phyloP scores from a whole-genome alignment of 2,113 vertebrate genomes.

The Pseudonaja textilis region DNA sequence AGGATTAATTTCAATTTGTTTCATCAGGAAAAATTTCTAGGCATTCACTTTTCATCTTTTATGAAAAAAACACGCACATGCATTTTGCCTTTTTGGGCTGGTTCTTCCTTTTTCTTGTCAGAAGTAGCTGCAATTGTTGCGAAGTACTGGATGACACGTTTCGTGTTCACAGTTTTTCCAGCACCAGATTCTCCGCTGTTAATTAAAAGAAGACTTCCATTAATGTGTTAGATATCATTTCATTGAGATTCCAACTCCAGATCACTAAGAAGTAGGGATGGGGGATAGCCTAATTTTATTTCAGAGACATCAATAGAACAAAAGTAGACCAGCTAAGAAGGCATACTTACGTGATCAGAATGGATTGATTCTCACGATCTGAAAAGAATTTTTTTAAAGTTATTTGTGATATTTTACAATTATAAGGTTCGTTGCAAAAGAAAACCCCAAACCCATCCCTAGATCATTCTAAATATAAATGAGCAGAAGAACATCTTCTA shows the following conservation, averaged over 20 bases:
- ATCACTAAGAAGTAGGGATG: background rate
- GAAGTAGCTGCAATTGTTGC: conserved; percentile 70
- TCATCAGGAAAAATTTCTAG: background rate
- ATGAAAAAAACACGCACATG: conserved; percentile 59
- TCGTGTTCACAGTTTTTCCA: conserved; percentile 79
- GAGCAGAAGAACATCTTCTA: background rate
- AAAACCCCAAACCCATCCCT: too few species aligned
- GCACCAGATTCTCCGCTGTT: conserved; percentile 76
- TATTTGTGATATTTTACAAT: background rate
- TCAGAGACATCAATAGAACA: background rate
- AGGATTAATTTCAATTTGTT: background rate
- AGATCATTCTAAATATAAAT: background rate
- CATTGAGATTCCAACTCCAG: background rate
- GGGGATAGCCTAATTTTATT: background rate
- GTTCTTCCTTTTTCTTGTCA: conserved; percentile 65
- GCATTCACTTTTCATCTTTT: background rate
- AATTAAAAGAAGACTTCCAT: conserved; percentile 57
- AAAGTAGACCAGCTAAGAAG: background rate
- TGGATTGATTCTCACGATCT: conserved; percentile 85
- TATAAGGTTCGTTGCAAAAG: background rate
- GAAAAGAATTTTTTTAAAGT: conserved; percentile 34
- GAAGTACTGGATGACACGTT: conserved; percentile 80
- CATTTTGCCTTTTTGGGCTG: conserved; percentile 69
- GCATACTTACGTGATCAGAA: conserved; percentile 85
- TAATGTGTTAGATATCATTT: background rate